These are phyloP conservation scores for Urechis unicinctus DNA, from an alignment of 2,888 invertebrate genomes.

Conservation along the genomic window DNA sequence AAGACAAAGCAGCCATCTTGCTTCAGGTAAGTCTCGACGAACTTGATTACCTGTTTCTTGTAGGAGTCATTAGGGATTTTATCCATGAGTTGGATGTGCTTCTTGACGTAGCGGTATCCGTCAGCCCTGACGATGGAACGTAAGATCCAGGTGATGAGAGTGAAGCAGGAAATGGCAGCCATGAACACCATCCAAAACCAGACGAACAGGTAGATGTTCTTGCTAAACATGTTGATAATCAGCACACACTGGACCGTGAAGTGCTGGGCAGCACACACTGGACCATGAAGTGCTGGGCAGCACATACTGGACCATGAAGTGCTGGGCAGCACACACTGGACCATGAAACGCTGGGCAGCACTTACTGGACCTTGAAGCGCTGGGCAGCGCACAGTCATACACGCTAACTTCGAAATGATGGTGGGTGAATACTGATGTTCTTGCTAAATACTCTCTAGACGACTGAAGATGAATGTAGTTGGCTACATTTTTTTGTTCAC, in stretches of 20 bases:
- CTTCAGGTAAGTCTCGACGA: conserved; percentile 46
- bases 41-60: conserved; percentile 23
- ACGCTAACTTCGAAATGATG: too few relatives aligned
- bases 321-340: too few relatives aligned
- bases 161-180: conserved; percentile 46
- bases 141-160: conserved; percentile 50
- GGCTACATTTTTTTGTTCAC: too few relatives aligned
- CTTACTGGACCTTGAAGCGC: too few relatives aligned
- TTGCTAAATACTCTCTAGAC: too few relatives aligned
- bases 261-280: too few relatives aligned
- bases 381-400: too few relatives aligned
- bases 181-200: conserved; percentile 55
- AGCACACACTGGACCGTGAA: conserved; percentile 51
- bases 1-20: conserved; percentile 50
- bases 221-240: conserved; percentile 34
- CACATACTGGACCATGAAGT: too few relatives aligned
- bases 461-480: too few relatives aligned
- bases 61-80: conserved; percentile 11
- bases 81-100: conserved; percentile 22
- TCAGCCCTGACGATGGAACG: conserved; percentile 13
- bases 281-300: too few relatives aligned
- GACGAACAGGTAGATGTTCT: conserved; percentile 52
- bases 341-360: too few relatives aligned
- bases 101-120: conserved; percentile 21
- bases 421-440: too few relatives aligned